A percentile compares a stretch with the other conserved stretches of the same genome.
Conservation (phyloP, 2,888 invertebrate genomes). For the Drepana falcataria region DNA sequence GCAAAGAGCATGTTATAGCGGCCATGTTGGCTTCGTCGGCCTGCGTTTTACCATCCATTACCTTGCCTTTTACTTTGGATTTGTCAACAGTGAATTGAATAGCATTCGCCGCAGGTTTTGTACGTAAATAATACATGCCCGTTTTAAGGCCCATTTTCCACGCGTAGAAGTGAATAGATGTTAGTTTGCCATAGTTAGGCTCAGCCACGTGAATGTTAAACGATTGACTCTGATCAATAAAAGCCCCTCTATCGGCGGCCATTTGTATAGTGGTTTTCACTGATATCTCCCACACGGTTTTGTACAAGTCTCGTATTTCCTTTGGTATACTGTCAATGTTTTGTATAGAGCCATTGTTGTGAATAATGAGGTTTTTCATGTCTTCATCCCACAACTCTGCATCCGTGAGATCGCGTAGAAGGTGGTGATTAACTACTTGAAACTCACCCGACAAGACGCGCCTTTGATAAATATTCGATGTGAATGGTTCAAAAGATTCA, state of each 20-base stretch:
- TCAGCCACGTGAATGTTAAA: constrained; percentile 98
- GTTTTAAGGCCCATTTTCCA: constrained; percentile 99
- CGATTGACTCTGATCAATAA: constrained; percentile 99
- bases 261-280: constrained; percentile 95
- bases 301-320: constrained; percentile 91
- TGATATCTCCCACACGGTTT: constrained; percentile 98
- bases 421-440: constrained; percentile 96
- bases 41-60: constrained; percentile 44
- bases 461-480: constrained; percentile 96
- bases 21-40: constrained; percentile 80
- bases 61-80: constrained; percentile 45
- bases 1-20: constrained; percentile 89
- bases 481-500: constrained; percentile 98
- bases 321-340: constrained; percentile 90
- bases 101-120: constrained; percentile 96
- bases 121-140: constrained; percentile 98
- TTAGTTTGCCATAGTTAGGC: constrained; percentile 94
- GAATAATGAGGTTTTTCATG: constrained; percentile 96
- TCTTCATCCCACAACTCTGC: constrained; percentile 94
- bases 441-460: constrained; percentile 97
- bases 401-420: constrained; percentile 95
- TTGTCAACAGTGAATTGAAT: constrained; percentile 99
- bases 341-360: constrained; percentile 95
- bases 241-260: constrained; percentile 98
- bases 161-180: constrained; percentile 98